Base-by-base conservation (phyloP, 2,797 vertebrate genomes). In the Erethizon dorsatum region DNA sequence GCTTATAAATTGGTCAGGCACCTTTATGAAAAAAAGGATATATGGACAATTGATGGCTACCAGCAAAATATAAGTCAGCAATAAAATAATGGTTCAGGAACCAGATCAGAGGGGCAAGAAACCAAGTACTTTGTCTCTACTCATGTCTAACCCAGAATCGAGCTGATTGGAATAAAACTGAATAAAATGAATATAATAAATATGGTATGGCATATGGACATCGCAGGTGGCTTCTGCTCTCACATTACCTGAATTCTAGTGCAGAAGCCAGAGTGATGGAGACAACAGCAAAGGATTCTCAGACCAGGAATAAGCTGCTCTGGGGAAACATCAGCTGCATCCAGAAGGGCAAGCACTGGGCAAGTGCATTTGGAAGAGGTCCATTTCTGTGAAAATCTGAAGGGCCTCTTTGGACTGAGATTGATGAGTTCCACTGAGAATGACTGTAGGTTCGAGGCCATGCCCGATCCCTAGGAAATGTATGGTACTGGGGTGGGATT, bases 321-420 rank as follows among this genome's bases (percentile, higher is more conserved):
- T 14, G 2, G 18, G n/a, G 54, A 86, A 59, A 65, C 17, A 33
- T 54, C 9, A 73, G 59, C 14, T 37, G 4, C 31, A 59, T 73
- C 61, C n/a, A 17, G 15, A 52, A 75, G n/a, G 33, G 9, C 11
- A 0, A 9, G 31, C 10, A 47, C 26, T 20, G 0, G 0, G 20
- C 37, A 41, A 41, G 37, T 20, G 17, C 15, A 20, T 28, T 31
- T 56, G 33, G 52, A 90, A 84, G 10, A 31, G 13, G 18, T 41
- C 59, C n/a, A 28, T 33, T 89, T 78, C 33, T 87, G 45, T 78
- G 77, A 90, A 94, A 84, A 71, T 17, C 33, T 69, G 75, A 88
- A 54, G 1, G 33, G 5, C 2, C 13, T 63, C 52, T 63, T 61
- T 63, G 11, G 28, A 67, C 17, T 26, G 6, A 83, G 59, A 20